These are phyloP conservation scores for Haemorhous mexicanus DNA, from an alignment of 2,113 vertebrate genomes.

Conservation along the genomic window DNA sequence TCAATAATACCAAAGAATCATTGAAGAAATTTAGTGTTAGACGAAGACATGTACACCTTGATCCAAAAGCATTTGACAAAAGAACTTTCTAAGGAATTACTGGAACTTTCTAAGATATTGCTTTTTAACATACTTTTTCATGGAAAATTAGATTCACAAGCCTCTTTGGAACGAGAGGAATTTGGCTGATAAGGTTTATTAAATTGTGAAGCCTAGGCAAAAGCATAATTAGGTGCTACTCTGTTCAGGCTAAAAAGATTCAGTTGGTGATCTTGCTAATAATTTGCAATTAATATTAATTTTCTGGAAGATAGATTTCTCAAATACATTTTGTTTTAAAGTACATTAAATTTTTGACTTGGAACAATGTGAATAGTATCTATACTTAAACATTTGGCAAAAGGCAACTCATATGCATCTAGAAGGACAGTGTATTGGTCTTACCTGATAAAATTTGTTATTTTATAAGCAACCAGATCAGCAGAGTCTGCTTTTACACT, in stretches of 20 bases:
- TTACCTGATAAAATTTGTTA: not conserved
- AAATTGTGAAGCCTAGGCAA: not conserved
- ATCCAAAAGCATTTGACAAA: not conserved
- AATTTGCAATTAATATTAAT: not conserved
- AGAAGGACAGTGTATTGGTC: not conserved
- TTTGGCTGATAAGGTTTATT: not conserved
- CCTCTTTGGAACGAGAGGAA: not conserved
- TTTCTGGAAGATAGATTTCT: not conserved
- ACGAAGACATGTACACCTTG: not conserved
- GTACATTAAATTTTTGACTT: not conserved
- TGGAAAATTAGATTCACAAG: not conserved
- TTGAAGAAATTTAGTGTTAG: not conserved
- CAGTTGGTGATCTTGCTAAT: not conserved
- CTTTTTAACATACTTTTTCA: not conserved
- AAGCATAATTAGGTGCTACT: not conserved
- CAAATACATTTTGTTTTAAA: not conserved
- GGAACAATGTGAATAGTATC: not conserved
- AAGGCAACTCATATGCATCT: not conserved
- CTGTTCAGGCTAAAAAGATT: not conserved
- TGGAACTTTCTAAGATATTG: not conserved
- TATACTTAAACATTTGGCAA: not conserved
- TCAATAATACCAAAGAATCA: not conserved
- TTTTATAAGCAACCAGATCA: not conserved
- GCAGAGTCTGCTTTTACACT: not conserved
- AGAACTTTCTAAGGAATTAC: not conserved